Evolutionary conservation across 2,113 vertebrate genomes (phyloP).

Genomic region (Scortum barcoo): DNA sequence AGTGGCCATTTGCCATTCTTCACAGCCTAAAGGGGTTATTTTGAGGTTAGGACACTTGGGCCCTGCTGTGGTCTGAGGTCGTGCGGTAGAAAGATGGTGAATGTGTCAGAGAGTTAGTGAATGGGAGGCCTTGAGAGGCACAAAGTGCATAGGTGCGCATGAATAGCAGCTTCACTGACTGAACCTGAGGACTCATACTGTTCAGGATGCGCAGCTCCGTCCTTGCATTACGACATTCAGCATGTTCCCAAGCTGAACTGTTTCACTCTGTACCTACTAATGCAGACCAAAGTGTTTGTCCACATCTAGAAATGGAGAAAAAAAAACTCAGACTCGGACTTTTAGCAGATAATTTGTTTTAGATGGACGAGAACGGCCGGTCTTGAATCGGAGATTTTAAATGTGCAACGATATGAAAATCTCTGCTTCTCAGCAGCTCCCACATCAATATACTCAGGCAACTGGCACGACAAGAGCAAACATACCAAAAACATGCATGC

Average conservation of each 20-base stretch:
- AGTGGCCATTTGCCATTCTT: slow-evolving; percentile 46
- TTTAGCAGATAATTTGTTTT: background rate
- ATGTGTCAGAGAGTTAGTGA: slow-evolving; percentile 32
- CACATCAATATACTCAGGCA: background rate
- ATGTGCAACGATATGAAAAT: background rate
- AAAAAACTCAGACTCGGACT: background rate
- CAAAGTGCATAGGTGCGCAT: slow-evolving; percentile 6
- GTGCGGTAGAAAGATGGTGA: background rate
- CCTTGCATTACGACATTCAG: slow-evolving; percentile 2
- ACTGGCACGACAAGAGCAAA: slow-evolving; percentile 6
- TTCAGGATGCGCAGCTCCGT: slow-evolving; percentile 7
- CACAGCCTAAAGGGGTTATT: slow-evolving; percentile 29
- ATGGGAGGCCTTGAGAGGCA: slow-evolving; percentile 41
- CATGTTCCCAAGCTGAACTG: background rate
- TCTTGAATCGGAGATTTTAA: background rate
- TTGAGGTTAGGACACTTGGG: slow-evolving; percentile 28
- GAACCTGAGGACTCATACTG: slow-evolving; percentile 11
- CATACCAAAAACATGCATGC: background rate
- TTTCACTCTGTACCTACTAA: slow-evolving; percentile 5
- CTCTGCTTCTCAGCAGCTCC: background rate
- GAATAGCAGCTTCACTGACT: slow-evolving; percentile 35
- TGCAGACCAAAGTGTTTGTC: background rate
- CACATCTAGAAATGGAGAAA: background rate
- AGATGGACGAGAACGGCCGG: background rate
- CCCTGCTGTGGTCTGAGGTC: background rate